phyloP scores from a whole-genome alignment of 2,113 vertebrate genomes.

The Choloepus hoffmanni region DNA sequence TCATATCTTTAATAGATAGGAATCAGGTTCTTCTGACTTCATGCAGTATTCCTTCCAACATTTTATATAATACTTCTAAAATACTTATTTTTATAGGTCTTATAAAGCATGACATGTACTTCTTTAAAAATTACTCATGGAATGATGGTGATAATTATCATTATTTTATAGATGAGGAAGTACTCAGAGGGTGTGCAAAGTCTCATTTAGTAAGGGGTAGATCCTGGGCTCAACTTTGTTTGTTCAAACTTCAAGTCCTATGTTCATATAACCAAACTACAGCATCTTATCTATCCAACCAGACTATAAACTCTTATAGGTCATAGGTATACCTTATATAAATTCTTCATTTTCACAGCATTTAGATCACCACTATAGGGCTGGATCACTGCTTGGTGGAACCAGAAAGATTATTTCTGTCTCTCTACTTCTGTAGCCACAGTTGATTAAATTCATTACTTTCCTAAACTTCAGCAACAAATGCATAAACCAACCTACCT shows the following conservation, averaged over 20 bases:
- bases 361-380: not conserved
- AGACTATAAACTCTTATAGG: not conserved
- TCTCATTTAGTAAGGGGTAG: not conserved
- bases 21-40: not conserved
- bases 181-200: not conserved
- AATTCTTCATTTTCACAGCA: not conserved
- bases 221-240: not conserved
- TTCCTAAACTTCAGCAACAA: conserved; percentile 46
- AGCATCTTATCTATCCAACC: not conserved
- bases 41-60: not conserved
- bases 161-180: not conserved
- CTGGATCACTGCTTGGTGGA: not conserved
- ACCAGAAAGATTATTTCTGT: not conserved
- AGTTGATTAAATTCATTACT: not conserved
- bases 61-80: not conserved
- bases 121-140: not conserved
- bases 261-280: not conserved
- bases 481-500: not conserved
- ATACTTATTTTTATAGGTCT: not conserved
- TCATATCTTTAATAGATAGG: not conserved
- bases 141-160: not conserved
- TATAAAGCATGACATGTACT: not conserved
- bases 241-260: not conserved
- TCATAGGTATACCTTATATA: not conserved
- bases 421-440: not conserved